phyloP scores from a whole-genome alignment of 2,113 vertebrate genomes.

The Eretmochelys imbricata region DNA sequence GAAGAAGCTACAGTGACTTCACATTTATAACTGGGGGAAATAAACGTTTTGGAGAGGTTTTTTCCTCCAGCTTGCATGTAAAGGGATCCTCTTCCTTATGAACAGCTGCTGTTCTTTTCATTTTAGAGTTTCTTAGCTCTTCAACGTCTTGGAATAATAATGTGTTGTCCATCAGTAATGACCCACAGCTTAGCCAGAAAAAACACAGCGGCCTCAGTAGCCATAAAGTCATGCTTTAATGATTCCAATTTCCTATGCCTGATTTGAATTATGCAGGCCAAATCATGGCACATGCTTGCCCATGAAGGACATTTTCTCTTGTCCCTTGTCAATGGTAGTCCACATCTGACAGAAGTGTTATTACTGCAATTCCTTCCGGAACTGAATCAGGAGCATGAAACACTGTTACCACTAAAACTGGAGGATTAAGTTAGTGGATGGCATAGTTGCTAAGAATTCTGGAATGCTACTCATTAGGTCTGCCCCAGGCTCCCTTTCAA shows the following conservation, averaged over 20 bases:
- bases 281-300: slow-evolving; percentile 33
- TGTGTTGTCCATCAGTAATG: slow-evolving; percentile 48
- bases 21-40: neutral
- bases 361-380: neutral
- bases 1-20: neutral
- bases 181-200: slow-evolving; percentile 34
- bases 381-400: slow-evolving; percentile 16
- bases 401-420: neutral
- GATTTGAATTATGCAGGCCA: slow-evolving; percentile 56
- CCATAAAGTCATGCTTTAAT: slow-evolving; percentile 52
- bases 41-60: neutral
- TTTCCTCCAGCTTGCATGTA: neutral
- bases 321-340: slow-evolving; percentile 25
- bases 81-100: slow-evolving; percentile 26
- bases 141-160: slow-evolving; percentile 27
- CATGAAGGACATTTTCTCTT: slow-evolving; percentile 50
- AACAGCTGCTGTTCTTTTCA: slow-evolving; percentile 27
- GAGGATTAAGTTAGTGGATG: neutral
- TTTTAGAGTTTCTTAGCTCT: slow-evolving; percentile 24
- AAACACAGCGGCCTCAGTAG: slow-evolving; percentile 20
- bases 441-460: neutral
- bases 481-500: neutral
- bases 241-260: slow-evolving; percentile 44
- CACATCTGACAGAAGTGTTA: neutral
- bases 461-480: neutral